Conservation (phyloP, 2,797 vertebrate genomes). For the Pseudotriccus pelzelni region DNA sequence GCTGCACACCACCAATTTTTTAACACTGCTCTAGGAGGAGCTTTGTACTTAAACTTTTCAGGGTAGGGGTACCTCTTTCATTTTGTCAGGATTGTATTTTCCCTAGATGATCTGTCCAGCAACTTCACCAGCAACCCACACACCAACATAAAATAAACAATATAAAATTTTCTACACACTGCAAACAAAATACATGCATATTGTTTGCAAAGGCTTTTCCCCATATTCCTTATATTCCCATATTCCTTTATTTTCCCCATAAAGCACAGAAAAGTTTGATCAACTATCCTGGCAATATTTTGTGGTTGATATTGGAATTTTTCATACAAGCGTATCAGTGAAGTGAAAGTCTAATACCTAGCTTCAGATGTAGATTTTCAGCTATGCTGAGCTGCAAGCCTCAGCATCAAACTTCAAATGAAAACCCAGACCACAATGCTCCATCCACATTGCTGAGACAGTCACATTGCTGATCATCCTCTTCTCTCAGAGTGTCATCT, state of each 20-base stretch:
- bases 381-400: neutral
- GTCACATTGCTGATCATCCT: fast-evolving
- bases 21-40: neutral
- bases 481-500: neutral
- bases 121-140: neutral
- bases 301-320: neutral
- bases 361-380: neutral
- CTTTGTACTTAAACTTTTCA: neutral
- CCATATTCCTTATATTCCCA: neutral
- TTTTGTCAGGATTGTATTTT: neutral
- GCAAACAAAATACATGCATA: neutral
- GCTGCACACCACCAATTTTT: neutral
- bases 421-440: neutral
- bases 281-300: neutral
- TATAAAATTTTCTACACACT: neutral
- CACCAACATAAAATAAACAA: neutral
- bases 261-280: neutral
- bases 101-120: neutral
- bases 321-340: neutral
- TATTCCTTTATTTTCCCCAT: neutral
- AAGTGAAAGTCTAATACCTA: neutral
- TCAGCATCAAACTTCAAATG: neutral
- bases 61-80: fast-evolving
- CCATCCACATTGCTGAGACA: neutral
- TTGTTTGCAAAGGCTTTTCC: neutral